Evolutionary conservation across 2,113 vertebrate species (phyloP).

Genomic region (Cololabis saira): DNA sequence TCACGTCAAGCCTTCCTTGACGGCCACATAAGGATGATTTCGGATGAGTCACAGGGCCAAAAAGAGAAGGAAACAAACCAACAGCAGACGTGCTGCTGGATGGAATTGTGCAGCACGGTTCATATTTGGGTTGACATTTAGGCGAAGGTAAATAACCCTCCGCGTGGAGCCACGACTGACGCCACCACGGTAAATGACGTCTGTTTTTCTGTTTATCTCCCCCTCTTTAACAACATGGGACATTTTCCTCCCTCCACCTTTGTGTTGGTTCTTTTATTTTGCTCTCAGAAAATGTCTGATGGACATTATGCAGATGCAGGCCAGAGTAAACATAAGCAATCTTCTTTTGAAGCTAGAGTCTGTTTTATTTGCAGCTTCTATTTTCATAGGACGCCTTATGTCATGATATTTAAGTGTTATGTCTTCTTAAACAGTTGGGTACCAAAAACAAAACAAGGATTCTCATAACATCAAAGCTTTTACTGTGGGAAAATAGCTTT

Average conservation of each 20-base stretch:
- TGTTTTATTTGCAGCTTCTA: not conserved
- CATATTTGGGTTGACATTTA: slow-evolving; percentile 66
- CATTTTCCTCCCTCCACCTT: slow-evolving; percentile 16
- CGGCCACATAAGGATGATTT: slow-evolving; percentile 41
- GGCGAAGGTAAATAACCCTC: slow-evolving; percentile 51
- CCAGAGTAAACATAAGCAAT: slow-evolving; percentile 8
- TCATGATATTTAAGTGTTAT: slow-evolving; percentile 9
- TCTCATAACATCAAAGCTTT: slow-evolving; percentile 2
- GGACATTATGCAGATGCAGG: slow-evolving; percentile 11
- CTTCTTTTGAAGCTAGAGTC: slow-evolving; percentile 1
- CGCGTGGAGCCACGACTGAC: slow-evolving; percentile 5
- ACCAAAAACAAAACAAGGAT: not conserved
- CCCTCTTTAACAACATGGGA: slow-evolving; percentile 11
- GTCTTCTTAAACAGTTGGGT: slow-evolving; percentile 1
- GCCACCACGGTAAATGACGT: slow-evolving; percentile 28
- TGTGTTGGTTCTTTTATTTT: slow-evolving; percentile 12
- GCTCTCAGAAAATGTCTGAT: slow-evolving; percentile 25
- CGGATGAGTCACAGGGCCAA: slow-evolving; percentile 50
- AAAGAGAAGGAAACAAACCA: slow-evolving; percentile 53
- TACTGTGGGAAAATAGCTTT: not conserved
- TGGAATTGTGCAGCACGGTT: slow-evolving; percentile 20
- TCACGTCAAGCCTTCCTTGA: slow-evolving; percentile 48
- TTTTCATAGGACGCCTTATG: not conserved
- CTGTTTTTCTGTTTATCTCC: slow-evolving; percentile 27
- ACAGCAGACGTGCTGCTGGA: slow-evolving; percentile 46